These are phyloP conservation scores for Cariama cristata DNA, from an alignment of 2,113 vertebrate species.

Conservation along the genomic window DNA sequence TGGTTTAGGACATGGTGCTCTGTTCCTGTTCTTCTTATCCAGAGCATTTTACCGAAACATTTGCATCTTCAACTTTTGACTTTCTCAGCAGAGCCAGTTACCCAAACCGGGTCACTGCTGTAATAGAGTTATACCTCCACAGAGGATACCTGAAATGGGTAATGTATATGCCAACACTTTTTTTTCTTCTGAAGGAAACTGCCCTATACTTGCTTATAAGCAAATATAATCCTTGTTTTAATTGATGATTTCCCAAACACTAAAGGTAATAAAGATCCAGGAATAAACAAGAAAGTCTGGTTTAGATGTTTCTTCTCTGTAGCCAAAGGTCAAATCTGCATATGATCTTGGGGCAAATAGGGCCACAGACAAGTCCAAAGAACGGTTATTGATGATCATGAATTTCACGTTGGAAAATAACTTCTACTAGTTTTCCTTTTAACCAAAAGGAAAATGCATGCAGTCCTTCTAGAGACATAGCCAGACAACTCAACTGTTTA, in stretches of 20 bases:
- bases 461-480: background rate
- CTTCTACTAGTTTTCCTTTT: background rate
- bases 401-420: background rate
- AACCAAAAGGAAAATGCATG: background rate
- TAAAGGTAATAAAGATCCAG: background rate
- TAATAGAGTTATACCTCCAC: background rate
- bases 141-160: background rate
- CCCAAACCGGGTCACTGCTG: background rate
- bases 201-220: background rate
- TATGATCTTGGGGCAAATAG: background rate
- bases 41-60: background rate
- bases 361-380: background rate
- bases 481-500: background rate
- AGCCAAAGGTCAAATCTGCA: background rate
- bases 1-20: background rate
- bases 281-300: background rate
- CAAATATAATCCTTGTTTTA: background rate
- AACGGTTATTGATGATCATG: background rate
- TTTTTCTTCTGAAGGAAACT: background rate
- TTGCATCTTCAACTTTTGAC: background rate
- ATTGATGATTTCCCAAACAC: background rate
- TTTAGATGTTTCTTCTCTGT: background rate
- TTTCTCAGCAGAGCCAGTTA: background rate
- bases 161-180: background rate
- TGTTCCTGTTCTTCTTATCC: background rate